Conservation (phyloP, 1,140 invertebrate genomes). For the Rhopalosiphum maidis region DNA sequence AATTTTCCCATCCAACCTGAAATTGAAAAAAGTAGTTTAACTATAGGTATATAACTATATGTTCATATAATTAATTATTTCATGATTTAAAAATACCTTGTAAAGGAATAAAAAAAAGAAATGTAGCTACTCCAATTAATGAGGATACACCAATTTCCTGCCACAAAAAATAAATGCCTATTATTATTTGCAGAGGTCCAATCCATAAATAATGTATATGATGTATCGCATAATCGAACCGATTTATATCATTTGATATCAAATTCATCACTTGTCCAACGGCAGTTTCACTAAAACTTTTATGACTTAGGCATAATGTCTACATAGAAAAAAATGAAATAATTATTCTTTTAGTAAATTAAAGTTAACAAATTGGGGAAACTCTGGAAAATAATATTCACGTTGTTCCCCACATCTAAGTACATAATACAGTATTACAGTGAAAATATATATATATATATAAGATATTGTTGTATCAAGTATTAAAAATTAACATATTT, state of each 20-base stretch:
- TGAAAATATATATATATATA: too few species aligned
- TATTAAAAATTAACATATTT: too few species aligned
- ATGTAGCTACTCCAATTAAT: constrained; percentile 77
- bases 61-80: not conserved
- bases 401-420: too few species aligned
- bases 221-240: constrained; percentile 73
- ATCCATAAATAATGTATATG: constrained; percentile 81
- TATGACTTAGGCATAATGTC: constrained; percentile 71
- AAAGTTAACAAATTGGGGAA: not conserved
- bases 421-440: too few species aligned
- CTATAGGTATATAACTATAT: not conserved
- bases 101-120: constrained; percentile 82
- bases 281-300: constrained; percentile 77
- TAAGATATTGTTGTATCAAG: not conserved
- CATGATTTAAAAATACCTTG: constrained; percentile 69
- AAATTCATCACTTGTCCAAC: constrained; percentile 90
- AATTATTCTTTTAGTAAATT: too few species aligned
- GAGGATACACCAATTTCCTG: constrained; percentile 75
- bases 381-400: not conserved
- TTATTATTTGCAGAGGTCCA: constrained; percentile 79
- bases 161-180: constrained; percentile 80
- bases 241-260: constrained; percentile 86
- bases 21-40: constrained; percentile 84
- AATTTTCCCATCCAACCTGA: constrained; percentile 75
- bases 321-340: constrained; percentile 60